Conservation (phyloP, 1,140 invertebrate species). For the Diploscapter pachys region DNA sequence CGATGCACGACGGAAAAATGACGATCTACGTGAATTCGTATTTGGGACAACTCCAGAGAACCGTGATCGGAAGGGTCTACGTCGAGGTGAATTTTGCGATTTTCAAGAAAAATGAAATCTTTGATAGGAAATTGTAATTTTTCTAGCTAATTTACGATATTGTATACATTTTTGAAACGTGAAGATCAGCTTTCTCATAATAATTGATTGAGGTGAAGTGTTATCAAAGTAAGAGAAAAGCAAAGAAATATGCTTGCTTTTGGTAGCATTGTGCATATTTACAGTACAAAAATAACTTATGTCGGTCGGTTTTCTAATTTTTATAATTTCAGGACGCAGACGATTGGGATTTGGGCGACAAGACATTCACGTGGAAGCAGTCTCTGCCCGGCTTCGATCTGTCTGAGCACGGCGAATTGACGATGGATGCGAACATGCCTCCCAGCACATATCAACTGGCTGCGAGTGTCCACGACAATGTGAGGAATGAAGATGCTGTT, state of each 20-base stretch:
- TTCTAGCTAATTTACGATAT: too few relatives aligned
- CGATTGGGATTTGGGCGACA: conserved; percentile 56
- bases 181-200: too few relatives aligned
- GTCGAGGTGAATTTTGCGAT: conserved; percentile 24
- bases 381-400: conserved; percentile 33
- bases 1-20: conserved; percentile 54
- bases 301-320: too few relatives aligned
- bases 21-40: conserved; percentile 52
- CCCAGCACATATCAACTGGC: conserved; percentile 49
- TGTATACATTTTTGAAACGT: too few relatives aligned
- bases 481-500: conserved; percentile 42
- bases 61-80: conserved; percentile 52
- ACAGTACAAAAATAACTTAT: too few relatives aligned
- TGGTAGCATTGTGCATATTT: too few relatives aligned
- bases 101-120: too few relatives aligned
- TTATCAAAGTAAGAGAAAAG: too few relatives aligned
- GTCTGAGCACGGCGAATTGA: conserved; percentile 38
- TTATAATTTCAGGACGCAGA: conserved; percentile 38
- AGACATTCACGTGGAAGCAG: conserved; percentile 43
- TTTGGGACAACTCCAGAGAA: conserved; percentile 49
- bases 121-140: too few relatives aligned
- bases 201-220: too few relatives aligned
- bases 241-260: too few relatives aligned
- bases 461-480: conserved; percentile 47
- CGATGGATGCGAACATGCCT: conserved; percentile 48